Evolutionary conservation across 1,140 invertebrate genomes (phyloP).

Genomic region (Hycleus phaleratus): DNA sequence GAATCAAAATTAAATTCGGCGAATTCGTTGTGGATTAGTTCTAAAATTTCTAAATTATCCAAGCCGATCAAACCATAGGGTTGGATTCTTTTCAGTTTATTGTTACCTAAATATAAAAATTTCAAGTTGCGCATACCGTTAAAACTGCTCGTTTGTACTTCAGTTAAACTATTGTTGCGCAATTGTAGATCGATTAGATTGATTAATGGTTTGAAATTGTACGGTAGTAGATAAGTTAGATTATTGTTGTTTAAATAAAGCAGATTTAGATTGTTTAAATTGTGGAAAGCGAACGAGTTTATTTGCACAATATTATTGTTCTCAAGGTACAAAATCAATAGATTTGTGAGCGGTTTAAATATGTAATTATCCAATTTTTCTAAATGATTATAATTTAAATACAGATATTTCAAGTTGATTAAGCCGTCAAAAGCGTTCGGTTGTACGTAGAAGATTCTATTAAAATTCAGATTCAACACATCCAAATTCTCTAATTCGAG

Average conservation of each 20-base stretch:
- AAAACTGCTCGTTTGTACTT: slow-evolving; percentile 35
- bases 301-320: slow-evolving; percentile 31
- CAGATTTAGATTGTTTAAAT: slow-evolving; percentile 30
- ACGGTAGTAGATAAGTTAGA: slow-evolving; percentile 30
- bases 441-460: slow-evolving; percentile 29
- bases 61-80: slow-evolving; percentile 35
- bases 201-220: slow-evolving; percentile 35
- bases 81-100: slow-evolving; percentile 26
- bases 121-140: slow-evolving; percentile 32
- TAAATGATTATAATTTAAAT: slow-evolving; percentile 31
- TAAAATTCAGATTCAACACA: slow-evolving; percentile 32
- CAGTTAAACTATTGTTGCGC: slow-evolving; percentile 30
- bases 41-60: slow-evolving; percentile 29
- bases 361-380: slow-evolving; percentile 27
- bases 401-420: slow-evolving; percentile 32
- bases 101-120: slow-evolving; percentile 32
- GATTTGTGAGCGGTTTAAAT: slow-evolving; percentile 28
- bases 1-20: slow-evolving; percentile 20
- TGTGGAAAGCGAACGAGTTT: slow-evolving; percentile 29
- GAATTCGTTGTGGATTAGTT: slow-evolving; percentile 31
- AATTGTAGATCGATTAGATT: slow-evolving; percentile 35
- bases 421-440: slow-evolving; percentile 33
- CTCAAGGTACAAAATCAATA: slow-evolving; percentile 34
- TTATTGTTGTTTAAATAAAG: slow-evolving; percentile 36
- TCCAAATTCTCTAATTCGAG: slow-evolving; percentile 30